Base-by-base conservation (phyloP, 2,888 invertebrate genomes). In the Steinernema carpocapsae region DNA sequence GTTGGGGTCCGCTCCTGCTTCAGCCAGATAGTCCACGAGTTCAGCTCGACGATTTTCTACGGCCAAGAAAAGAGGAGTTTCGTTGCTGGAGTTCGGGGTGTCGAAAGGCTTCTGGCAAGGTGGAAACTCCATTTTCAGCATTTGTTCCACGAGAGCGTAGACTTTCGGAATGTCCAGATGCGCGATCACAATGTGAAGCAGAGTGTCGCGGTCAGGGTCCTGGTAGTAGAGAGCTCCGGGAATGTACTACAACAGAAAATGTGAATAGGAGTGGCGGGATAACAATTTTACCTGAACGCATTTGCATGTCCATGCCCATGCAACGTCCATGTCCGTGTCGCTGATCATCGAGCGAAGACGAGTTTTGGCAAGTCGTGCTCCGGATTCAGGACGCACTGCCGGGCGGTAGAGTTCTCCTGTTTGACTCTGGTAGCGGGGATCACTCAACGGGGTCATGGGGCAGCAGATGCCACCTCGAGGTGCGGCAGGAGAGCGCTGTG, bases 11-110 rank as follows among this genome's bases (percentile, higher is more conserved):
- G 86, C 85, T 14, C 85, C 85, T 43, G 80, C 75, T 73, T 87
- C 87, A 59, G 88, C 76, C 3, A 87, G 76, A 72, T 88, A 87
- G 72, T 83, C 83, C 24, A 86, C 86, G n/a, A 87, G 79, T 74
- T 83, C 83, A 22, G 76, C 73, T 24, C 78, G 77, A 29, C 86
- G 76, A 71, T 83, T 82, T 74, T 85, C 75, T 2, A 87, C 87
- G 24, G 87, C 85, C 24, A 87, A 72, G 52, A 83, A 84, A 42
- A 87, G 78, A 22, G 87, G 87, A 4, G 87, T 87, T 72, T 87
- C 87, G 32, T 84, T 78, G 73, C 79, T 76, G n/a, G 81, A 77
- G 74, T 87, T 87, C n/a, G 78, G 77, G 46, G 83, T 76, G 72
- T 86, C 88, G 75, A 84, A 87, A 17, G 84, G 82, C 46, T 82